Conservation (phyloP, 2,113 vertebrate genomes). For the Prochilodus magdalenae region DNA sequence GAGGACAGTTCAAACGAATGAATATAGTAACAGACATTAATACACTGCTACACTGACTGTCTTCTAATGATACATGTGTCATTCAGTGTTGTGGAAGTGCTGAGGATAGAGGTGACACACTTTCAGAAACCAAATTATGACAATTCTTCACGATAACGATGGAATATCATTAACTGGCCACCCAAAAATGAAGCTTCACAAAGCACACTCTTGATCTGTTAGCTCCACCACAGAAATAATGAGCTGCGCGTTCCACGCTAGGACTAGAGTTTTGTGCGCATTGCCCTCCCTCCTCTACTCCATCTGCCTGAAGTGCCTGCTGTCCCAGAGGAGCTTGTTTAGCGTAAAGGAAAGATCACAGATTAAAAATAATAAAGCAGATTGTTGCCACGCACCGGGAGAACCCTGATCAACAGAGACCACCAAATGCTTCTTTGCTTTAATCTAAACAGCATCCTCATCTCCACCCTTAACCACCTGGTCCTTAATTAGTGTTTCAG, state of each 20-base stretch:
- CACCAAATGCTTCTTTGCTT: neutral
- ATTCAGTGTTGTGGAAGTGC: too few relatives aligned
- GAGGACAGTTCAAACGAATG: too few relatives aligned
- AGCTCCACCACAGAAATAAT: neutral
- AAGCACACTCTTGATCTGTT: neutral
- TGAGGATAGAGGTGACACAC: too few relatives aligned
- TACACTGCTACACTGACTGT: too few relatives aligned
- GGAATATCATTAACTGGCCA: neutral
- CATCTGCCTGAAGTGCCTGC: conserved; percentile 7
- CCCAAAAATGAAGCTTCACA: neutral
- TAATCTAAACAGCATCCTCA: neutral
- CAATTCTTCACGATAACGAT: neutral
- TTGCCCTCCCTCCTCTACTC: neutral
- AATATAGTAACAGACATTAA: too few relatives aligned
- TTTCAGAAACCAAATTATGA: too few relatives aligned
- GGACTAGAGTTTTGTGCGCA: neutral
- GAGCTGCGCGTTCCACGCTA: neutral
- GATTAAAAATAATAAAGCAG: conserved; percentile 13
- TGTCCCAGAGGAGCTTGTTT: conserved; percentile 20
- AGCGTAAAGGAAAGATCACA: conserved; percentile 9
- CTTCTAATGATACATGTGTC: too few relatives aligned
- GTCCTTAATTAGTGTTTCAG: neutral
- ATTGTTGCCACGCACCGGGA: neutral
- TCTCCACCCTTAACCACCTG: neutral
- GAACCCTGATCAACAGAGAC: conserved; percentile 8